These are phyloP conservation scores for Eremobia ochroleuca DNA, from an alignment of 2,888 invertebrate species.

Conservation along the genomic window DNA sequence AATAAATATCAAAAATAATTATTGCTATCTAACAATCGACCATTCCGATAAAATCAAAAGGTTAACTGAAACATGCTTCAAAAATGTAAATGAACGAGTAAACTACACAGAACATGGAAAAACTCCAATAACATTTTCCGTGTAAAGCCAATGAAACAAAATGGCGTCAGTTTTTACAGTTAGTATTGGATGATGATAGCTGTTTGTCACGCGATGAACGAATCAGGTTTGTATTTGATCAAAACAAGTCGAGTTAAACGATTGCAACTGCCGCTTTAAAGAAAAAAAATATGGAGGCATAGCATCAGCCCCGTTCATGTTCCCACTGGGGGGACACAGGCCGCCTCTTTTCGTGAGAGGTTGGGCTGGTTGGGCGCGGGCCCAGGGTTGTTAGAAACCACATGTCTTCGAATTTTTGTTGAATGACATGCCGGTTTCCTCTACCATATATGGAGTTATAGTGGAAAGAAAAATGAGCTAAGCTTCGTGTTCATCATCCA, in stretches of 20 bases:
- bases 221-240: conserved; percentile 55
- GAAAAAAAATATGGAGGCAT: background rate
- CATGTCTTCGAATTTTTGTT: background rate
- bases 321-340: background rate
- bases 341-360: background rate
- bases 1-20: background rate
- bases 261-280: background rate
- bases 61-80: conserved; percentile 17
- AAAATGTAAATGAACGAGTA: background rate
- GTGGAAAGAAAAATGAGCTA: background rate
- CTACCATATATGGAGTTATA: background rate
- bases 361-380: no score
- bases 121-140: conserved; percentile 27
- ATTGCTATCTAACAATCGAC: background rate
- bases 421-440: background rate
- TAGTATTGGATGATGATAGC: conserved; percentile 33
- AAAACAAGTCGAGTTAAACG: conserved; percentile 34
- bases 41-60: conserved; percentile 27
- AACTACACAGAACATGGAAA: conserved; percentile 27
- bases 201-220: conserved; percentile 63
- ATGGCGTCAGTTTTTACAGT: conserved; percentile 37
- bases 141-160: conserved; percentile 42
- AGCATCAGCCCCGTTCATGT: background rate
- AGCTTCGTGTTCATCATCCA: no score
- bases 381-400: background rate